Base-by-base conservation (phyloP, 2,888 invertebrate genomes). In the Julus scanicus region DNA sequence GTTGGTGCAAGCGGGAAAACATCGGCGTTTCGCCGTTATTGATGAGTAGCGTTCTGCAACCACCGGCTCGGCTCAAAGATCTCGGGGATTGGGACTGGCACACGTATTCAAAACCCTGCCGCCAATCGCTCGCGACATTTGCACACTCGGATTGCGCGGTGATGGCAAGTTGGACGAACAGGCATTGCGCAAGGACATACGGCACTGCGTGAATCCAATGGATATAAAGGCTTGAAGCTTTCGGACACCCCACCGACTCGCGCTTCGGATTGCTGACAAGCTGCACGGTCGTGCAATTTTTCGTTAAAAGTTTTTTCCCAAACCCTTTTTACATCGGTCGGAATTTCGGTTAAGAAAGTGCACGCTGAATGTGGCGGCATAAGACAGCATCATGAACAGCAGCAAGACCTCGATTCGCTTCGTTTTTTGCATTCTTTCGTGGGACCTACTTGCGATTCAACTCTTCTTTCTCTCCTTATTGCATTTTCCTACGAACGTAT, bases 51-150 rank as follows among this genome's bases (percentile, higher is more conserved):
- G 71, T 20, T 20, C 20, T 20, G 71, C 71, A 71, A 71, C 71
- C 71, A 71, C 71, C 71, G 71, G 29, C 71, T 71, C 57, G 57
- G 57, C 57, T 57, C 57, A 57, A 57, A 57, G 57, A 57, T n/a
- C 57, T 57, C 71, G 71, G 29, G 20, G 20, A 71, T 63, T 63
- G 13, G 1, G 53, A 53, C 53, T 15, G 0, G 15, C 44, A 44
- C 44, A 44, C 44, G 44, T 44, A 5, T 44, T 44, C 0, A 44
- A 8, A 44, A n/a, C 20, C 71, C 20, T 71, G 20, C 20, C 63
- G 63, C 8, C 17, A 63, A 63, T 63, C 63, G 63, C 63, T 63
- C 0, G 20, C 20, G 29, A 71, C 20, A 20, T 29, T 71, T 71
- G 71, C 71, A 20, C 71, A 20, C 11, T 71, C 71, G 71, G 29